Percentiles rank a stretch among this genome's conserved stretches.
Evolutionary conservation across 1,140 invertebrate species (phyloP).

Genomic region (Apocrypta bakeri): DNA sequence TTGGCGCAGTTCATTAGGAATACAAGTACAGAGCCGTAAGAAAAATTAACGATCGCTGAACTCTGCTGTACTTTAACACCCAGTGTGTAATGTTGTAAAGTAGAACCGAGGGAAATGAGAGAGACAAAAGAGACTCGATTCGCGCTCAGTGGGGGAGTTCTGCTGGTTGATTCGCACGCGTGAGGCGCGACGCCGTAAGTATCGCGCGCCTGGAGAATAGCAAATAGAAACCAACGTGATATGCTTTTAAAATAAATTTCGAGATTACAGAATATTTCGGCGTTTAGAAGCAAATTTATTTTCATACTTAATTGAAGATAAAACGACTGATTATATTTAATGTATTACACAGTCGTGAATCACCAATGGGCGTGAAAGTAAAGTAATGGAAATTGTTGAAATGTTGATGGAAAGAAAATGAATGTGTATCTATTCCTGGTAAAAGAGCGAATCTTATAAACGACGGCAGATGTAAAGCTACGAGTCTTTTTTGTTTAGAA

Average conservation of each 20-base stretch:
- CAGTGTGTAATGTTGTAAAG: neutral
- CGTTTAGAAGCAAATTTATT: too few relatives aligned
- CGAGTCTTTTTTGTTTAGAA: too few relatives aligned
- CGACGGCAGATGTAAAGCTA: too few relatives aligned
- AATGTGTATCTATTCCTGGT: too few relatives aligned
- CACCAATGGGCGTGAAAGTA: neutral
- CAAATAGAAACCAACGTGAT: neutral
- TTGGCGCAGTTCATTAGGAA: neutral
- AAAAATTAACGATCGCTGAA: neutral
- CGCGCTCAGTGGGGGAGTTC: neutral
- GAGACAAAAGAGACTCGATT: neutral
- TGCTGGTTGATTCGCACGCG: neutral
- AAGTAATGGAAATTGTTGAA: too few relatives aligned
- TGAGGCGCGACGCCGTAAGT: neutral
- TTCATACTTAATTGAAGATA: too few relatives aligned
- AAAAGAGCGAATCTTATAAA: too few relatives aligned
- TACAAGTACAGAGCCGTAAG: neutral
- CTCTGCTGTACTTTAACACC: neutral
- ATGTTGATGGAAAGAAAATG: too few relatives aligned
- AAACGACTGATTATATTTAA: too few relatives aligned
- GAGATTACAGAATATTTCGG: neutral
- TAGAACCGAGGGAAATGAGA: neutral
- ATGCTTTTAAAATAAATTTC: too few relatives aligned
- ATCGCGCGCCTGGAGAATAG: neutral
- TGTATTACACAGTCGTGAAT: too few relatives aligned